These are phyloP conservation scores for Rhinella marina DNA, from an alignment of 2,797 vertebrate species.

Conservation along the genomic window DNA sequence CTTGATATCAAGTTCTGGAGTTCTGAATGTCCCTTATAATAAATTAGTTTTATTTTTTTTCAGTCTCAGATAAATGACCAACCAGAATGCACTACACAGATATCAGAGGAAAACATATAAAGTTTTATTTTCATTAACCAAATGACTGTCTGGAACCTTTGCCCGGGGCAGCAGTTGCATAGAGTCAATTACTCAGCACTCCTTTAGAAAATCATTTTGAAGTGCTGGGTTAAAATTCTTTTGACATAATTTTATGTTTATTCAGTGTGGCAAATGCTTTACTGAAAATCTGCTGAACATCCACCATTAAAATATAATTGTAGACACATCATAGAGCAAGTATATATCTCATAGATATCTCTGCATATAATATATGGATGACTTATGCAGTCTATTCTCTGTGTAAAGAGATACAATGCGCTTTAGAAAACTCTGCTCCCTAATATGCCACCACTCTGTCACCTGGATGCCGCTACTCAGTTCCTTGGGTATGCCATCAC, in stretches of 20 bases:
- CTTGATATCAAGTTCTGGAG: not conserved
- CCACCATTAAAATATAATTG: not conserved
- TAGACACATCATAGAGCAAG: not conserved
- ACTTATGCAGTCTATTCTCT: too few species aligned
- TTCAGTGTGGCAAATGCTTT: not conserved
- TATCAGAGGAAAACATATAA: slow-evolving; percentile 3
- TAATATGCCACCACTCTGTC: too few species aligned
- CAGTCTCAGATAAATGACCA: not conserved
- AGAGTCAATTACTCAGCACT: slow-evolving; percentile 18
- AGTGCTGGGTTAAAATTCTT: not conserved
- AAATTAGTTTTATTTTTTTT: not conserved
- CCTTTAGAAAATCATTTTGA: not conserved
- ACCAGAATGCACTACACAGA: not conserved
- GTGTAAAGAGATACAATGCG: too few species aligned
- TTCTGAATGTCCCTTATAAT: not conserved
- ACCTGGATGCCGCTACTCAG: too few species aligned
- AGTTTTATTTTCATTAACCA: slow-evolving; percentile 23
- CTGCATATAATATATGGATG: too few species aligned
- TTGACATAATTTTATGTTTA: not conserved
- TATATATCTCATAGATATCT: too few species aligned
- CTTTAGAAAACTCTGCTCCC: too few species aligned
- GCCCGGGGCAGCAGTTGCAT: not conserved
- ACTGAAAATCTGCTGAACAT: not conserved
- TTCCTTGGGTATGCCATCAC: too few species aligned
- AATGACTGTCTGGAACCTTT: slow-evolving; percentile 17